These are phyloP conservation scores for Danaus melanippus DNA, from an alignment of 1,140 invertebrate genomes.

Conservation along the genomic window DNA sequence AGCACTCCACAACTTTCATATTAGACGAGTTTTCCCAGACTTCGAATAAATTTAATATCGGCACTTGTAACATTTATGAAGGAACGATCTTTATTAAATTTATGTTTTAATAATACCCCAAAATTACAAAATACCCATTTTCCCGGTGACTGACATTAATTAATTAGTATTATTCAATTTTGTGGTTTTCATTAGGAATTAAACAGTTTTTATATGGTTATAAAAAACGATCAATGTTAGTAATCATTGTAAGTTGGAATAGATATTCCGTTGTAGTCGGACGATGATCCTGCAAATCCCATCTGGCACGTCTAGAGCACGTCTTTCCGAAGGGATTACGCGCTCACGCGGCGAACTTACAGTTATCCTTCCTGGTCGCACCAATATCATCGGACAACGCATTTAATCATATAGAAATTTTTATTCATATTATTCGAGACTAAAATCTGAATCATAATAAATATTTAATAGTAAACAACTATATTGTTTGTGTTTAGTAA, in stretches of 20 bases:
- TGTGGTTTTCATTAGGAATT: too few relatives aligned
- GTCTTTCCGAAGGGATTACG: constrained; percentile 50
- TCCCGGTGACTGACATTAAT: constrained; percentile 1
- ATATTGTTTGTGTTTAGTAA: too few relatives aligned
- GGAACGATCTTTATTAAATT: constrained; percentile 26
- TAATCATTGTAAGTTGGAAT: too few relatives aligned
- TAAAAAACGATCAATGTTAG: too few relatives aligned
- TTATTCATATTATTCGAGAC: too few relatives aligned
- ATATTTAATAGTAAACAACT: too few relatives aligned
- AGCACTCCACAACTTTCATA: constrained; percentile 28
- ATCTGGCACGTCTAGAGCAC: constrained; percentile 38
- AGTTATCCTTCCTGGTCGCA: constrained; percentile 39
- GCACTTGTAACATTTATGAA: constrained; percentile 18
- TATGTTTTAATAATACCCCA: constrained; percentile 23
- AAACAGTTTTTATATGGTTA: too few relatives aligned
- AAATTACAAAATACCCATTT: constrained; percentile 23
- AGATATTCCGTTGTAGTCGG: constrained; percentile 39
- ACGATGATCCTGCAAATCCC: constrained; percentile 54
- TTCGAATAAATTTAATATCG: constrained; percentile 24
- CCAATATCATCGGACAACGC: constrained; percentile 28
- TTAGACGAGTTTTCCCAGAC: constrained; percentile 18
- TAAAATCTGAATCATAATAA: too few relatives aligned
- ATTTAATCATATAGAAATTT: too few relatives aligned
- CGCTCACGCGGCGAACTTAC: constrained; percentile 32
- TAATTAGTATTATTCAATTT: too few relatives aligned